phyloP scores from a whole-genome alignment of 2,888 invertebrate species.

The Scaptomyza tumidula region DNA sequence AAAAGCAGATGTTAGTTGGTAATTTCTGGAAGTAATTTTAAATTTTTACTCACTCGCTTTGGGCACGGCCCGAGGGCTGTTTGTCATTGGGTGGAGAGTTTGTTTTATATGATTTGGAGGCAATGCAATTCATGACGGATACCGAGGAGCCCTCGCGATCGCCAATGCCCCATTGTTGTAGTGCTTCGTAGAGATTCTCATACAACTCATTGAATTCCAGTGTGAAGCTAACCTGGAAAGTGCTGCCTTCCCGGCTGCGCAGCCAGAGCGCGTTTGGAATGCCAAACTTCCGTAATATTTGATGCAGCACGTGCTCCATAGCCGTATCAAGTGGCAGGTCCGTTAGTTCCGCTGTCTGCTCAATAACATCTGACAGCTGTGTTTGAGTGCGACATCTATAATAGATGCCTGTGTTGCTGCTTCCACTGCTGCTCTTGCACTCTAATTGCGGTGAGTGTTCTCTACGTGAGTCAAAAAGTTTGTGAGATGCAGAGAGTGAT shows the following conservation, averaged over 20 bases:
- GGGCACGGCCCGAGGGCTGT: constrained; percentile 7
- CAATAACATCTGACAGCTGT: constrained; percentile 50
- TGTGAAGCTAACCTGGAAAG: constrained; percentile 87
- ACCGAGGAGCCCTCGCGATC: constrained; percentile 86
- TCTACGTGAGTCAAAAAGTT: constrained; percentile 11
- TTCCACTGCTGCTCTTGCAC: background rate
- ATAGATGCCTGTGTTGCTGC: background rate
- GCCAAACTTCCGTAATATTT: constrained; percentile 85
- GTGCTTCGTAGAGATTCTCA: constrained; percentile 86
- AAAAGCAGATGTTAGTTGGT: background rate
- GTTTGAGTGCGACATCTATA: constrained; percentile 19
- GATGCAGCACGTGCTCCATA: constrained; percentile 85
- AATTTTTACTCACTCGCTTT: constrained; percentile 45
- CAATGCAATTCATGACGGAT: constrained; percentile 88
- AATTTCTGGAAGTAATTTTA: background rate
- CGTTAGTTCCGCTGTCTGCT: constrained; percentile 33
- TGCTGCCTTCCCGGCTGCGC: constrained; percentile 85
- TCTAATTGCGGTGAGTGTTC: background rate
- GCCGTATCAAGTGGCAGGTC: constrained; percentile 70
- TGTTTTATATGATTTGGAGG: constrained; percentile 80
- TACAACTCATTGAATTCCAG: constrained; percentile 86
- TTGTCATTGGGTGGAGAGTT: constrained; percentile 48
- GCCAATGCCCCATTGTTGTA: constrained; percentile 88
- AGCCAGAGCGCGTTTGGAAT: constrained; percentile 87
- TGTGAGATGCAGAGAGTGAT: constrained; percentile 7